Evolutionary conservation across 2,888 invertebrate species (phyloP).

Genomic region (Maniola hyperantus): DNA sequence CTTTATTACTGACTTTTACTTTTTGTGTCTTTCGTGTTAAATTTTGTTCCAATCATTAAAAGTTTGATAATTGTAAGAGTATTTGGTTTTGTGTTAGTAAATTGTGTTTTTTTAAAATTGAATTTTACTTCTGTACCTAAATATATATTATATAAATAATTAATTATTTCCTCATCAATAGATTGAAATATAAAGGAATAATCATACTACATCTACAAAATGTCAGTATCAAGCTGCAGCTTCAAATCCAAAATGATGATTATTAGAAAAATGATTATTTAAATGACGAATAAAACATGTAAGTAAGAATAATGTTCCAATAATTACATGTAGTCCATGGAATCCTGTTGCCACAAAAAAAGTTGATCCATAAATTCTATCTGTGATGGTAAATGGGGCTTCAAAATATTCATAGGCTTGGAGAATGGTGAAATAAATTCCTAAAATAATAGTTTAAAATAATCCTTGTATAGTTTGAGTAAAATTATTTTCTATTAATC

Average conservation of each 20-base stretch:
- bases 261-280: too few relatives aligned
- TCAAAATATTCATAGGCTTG: slow-evolving; percentile 87
- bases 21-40: too few relatives aligned
- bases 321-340: slow-evolving; percentile 88
- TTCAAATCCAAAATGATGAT: too few relatives aligned
- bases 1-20: too few relatives aligned
- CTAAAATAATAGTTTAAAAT: slow-evolving; percentile 60
- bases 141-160: slow-evolving; percentile 86
- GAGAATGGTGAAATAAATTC: slow-evolving; percentile 84
- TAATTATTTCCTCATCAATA: slow-evolving; percentile 87
- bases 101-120: too few relatives aligned
- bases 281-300: slow-evolving; percentile 61
- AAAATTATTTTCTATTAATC: slow-evolving; percentile 66
- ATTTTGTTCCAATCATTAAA: too few relatives aligned
- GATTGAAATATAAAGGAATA: slow-evolving; percentile 79
- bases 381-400: slow-evolving; percentile 68
- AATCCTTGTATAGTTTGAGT: slow-evolving; percentile 70
- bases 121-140: too few relatives aligned
- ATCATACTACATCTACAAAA: too few relatives aligned
- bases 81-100: too few relatives aligned
- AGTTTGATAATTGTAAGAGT: too few relatives aligned
- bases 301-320: slow-evolving; percentile 67
- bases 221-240: too few relatives aligned
- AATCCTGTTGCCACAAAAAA: slow-evolving; percentile 88
- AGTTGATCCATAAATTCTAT: slow-evolving; percentile 41